Conservation (phyloP, 2,797 vertebrate species). For the Clarias laeviceps region DNA sequence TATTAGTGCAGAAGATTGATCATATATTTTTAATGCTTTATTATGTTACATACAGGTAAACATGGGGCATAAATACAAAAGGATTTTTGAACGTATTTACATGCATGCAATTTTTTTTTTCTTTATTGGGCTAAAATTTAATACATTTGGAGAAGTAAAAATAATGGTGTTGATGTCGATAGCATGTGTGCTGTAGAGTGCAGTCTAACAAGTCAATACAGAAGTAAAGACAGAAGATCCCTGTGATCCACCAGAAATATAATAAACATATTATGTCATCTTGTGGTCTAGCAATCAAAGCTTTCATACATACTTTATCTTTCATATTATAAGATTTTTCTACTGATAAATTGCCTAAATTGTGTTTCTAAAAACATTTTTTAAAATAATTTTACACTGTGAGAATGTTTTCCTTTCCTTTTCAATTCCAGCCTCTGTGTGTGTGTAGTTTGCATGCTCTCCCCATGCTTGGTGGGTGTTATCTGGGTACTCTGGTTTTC, state of each 20-base stretch:
- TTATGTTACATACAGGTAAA: constrained; percentile 1
- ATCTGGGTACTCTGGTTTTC: too few relatives aligned
- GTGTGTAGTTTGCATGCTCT: too few relatives aligned
- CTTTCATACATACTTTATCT: too few relatives aligned
- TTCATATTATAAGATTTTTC: neutral
- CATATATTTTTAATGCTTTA: neutral
- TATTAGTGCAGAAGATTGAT: neutral
- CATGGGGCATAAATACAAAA: neutral
- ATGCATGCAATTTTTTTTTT: neutral
- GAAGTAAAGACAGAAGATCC: neutral
- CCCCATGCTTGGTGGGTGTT: too few relatives aligned
- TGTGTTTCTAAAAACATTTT: neutral
- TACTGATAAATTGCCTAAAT: neutral
- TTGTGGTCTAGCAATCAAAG: too few relatives aligned
- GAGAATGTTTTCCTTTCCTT: neutral
- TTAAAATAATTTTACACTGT: neutral
- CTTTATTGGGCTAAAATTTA: neutral
- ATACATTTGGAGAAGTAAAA: neutral
- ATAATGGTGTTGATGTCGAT: neutral
- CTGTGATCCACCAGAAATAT: neutral
- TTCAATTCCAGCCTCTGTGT: too few relatives aligned
- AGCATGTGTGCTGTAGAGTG: neutral
- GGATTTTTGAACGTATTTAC: neutral
- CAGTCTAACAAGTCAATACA: neutral
- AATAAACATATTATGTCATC: neutral